Evolutionary conservation across 2,113 vertebrate genomes (phyloP).

Genomic region (Morone saxatilis): DNA sequence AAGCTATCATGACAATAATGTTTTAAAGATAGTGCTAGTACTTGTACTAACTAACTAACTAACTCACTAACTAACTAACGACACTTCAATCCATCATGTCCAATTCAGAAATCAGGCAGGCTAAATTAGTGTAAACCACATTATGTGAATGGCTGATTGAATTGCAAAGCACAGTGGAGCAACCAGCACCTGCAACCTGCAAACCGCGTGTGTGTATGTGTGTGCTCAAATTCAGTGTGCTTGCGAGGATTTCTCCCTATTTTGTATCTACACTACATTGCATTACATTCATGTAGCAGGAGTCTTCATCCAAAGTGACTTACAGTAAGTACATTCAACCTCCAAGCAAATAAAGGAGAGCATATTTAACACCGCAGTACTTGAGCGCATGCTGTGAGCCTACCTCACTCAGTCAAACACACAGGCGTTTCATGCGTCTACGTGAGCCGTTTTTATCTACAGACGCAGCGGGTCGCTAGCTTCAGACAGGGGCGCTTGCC

Average conservation of each 20-base stretch:
- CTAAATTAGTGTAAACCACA: slow-evolving; percentile 66
- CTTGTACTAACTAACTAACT: no score
- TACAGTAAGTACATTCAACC: slow-evolving; percentile 5
- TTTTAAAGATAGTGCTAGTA: background rate
- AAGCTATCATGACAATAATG: background rate
- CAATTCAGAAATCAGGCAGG: slow-evolving; percentile 45
- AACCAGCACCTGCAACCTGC: slow-evolving; percentile 17
- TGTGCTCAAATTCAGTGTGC: background rate
- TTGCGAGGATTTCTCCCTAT: background rate
- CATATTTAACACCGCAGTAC: background rate
- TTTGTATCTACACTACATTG: background rate
- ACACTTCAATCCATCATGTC: slow-evolving; percentile 55
- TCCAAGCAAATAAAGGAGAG: slow-evolving; percentile 12
- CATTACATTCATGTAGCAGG: slow-evolving; percentile 15
- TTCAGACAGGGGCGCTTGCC: no score
- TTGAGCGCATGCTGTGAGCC: background rate
- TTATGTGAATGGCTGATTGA: slow-evolving; percentile 60
- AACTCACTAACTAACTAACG: slow-evolving; percentile 1
- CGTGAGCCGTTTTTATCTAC: no score
- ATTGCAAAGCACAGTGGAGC: slow-evolving; percentile 47
- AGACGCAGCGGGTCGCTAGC: no score
- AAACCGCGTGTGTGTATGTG: slow-evolving; percentile 16
- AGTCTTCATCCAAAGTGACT: background rate
- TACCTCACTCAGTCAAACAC: background rate
- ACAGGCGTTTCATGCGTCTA: background rate